A percentile compares a stretch with the other conserved stretches of the same genome.
These are phyloP conservation scores for Tipula helvola DNA, from an alignment of 2,888 invertebrate genomes.

Conservation along the genomic window DNA sequence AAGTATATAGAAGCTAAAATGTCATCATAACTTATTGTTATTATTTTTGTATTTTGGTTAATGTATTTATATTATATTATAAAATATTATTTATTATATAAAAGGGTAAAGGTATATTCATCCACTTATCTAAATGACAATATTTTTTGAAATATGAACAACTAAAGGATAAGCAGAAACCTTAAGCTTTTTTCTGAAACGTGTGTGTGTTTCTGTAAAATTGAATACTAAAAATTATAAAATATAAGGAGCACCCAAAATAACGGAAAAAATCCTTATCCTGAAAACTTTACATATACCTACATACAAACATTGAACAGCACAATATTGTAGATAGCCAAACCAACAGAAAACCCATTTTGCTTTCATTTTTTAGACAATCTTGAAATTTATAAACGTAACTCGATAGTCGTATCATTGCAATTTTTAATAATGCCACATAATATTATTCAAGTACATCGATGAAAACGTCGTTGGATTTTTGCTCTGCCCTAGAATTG, in stretches of 20 bases:
- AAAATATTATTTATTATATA: not conserved
- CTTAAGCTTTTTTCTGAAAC: not conserved
- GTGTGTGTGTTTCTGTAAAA: not conserved
- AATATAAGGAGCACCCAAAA: not conserved
- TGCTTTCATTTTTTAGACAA: not conserved
- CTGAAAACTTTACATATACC: not conserved
- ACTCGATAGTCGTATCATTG: not conserved
- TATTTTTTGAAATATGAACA: not conserved
- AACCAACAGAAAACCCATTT: not conserved
- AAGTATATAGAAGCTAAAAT: not conserved
- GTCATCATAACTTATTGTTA: not conserved
- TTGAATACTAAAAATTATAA: not conserved
- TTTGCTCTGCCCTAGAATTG: too few relatives aligned
- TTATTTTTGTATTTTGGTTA: not conserved
- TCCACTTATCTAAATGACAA: not conserved
- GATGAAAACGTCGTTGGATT: too few relatives aligned
- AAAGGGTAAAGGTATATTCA: not conserved
- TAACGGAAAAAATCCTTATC: not conserved
- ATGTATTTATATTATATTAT: not conserved
- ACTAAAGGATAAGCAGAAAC: not conserved
- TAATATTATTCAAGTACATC: not conserved
- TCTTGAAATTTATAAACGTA: not conserved
- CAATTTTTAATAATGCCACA: not conserved
- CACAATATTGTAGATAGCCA: not conserved
- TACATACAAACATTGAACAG: not conserved